Evolutionary conservation across 1,140 invertebrate genomes (phyloP), one percentile per base, ranked within the genome.

Genomic region (Medauroidea extradentata): DNA sequence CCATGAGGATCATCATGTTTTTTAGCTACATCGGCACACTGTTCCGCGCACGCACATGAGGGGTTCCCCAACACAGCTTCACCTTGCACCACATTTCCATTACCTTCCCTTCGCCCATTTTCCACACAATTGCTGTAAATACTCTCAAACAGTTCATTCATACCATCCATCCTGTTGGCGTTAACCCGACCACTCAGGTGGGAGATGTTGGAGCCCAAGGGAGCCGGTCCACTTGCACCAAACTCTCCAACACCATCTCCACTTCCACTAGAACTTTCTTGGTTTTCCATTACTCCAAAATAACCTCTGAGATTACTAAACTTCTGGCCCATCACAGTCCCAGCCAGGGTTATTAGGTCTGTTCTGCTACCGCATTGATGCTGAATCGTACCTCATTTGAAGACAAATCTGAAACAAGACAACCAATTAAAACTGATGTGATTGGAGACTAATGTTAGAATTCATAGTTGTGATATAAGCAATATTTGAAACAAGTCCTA

Each of bases 281-380:
- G 60, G 29, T 62, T 63, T 56, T 67, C 66, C 65, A 69, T 67
- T 53, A 42, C 60, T 53, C 60, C 62, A 59, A 65, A 64, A 41
- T 64, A 53, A 41, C 65, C 59, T 62, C 62, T 67, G 18, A 67
- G 58, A 39, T 69, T 65, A 54, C 66, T 67, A 21, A 68, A 61
- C 51, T 65, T 67, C 52, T 69, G 66, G 61, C 66, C 68, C 68
- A 68, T 68, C 25, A 49, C 50, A 34, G 29, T 34, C 29, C 29
- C 29, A 34, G 29, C 29, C 4, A 4, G 29, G 29, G 11, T 11
- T n/a, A n/a, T 7, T 34, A 11, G 4, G 29, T 34, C 29, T 34
- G 29, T 4, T 34, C 29, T n/a, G 29, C 29, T 34, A 34, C 29
- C 29, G 29, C 11, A 11, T 34, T 4, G 29, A 4, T 34, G 5